A percentile compares a stretch with the other conserved stretches of the same genome.
Evolutionary conservation across 2,888 invertebrate species (phyloP).

Genomic region (Cataglyphis rosenhaueri): DNA sequence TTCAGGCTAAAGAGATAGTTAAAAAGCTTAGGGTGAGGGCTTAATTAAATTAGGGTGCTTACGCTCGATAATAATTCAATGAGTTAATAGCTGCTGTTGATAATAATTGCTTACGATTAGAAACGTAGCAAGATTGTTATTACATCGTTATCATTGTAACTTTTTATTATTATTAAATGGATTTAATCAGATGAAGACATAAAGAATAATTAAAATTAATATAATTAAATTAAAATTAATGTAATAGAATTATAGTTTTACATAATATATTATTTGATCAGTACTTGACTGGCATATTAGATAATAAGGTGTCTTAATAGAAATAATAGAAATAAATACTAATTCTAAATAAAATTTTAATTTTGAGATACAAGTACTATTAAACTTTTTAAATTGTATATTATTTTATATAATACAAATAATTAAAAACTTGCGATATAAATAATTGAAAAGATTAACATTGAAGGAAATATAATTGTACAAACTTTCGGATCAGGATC

Average conservation of each 20-base stretch:
- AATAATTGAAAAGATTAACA: background rate
- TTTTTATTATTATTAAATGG: background rate
- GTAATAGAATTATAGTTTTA: background rate
- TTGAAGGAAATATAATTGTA: background rate
- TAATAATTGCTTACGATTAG: background rate
- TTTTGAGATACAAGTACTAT: background rate
- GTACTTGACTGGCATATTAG: background rate
- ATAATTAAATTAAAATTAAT: background rate
- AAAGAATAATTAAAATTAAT: background rate
- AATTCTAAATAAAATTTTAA: background rate
- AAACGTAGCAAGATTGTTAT: background rate
- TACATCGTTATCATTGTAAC: background rate
- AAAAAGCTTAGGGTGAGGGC: background rate
- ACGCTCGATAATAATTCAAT: background rate
- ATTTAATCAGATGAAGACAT: background rate
- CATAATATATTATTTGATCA: background rate
- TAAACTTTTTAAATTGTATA: background rate
- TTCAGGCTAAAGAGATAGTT: background rate
- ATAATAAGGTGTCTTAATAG: background rate
- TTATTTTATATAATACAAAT: background rate
- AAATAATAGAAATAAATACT: background rate
- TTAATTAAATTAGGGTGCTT: constrained; percentile 1
- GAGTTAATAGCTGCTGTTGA: background rate
- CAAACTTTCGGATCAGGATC: background rate
- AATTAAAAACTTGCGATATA: background rate